These are phyloP conservation scores for Aphaenogaster floridana DNA, from an alignment of 1,140 invertebrate species.

Conservation along the genomic window DNA sequence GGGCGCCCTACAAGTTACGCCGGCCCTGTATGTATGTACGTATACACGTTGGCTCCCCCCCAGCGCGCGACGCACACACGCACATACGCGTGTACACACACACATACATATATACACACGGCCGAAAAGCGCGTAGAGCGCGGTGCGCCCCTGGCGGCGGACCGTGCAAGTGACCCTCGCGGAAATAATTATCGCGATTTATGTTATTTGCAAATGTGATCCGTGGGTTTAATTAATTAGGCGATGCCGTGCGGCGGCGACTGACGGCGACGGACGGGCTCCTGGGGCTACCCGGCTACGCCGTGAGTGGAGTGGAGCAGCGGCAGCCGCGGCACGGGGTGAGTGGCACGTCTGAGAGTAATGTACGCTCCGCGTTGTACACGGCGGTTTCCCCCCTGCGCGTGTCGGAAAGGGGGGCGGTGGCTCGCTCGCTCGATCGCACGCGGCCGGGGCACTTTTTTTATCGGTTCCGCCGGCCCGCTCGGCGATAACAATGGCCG, in stretches of 20 bases:
- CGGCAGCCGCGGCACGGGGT: conserved; percentile 71
- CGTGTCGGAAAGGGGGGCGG: conserved; percentile 80
- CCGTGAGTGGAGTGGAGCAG: conserved; percentile 65
- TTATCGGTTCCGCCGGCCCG: conserved; percentile 74
- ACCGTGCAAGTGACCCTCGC: conserved; percentile 77
- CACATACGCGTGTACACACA: neutral
- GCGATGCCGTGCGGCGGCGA: conserved; percentile 77
- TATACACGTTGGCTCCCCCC: no score
- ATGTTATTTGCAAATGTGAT: conserved; percentile 83
- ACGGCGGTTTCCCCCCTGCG: conserved; percentile 59
- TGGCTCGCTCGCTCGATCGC: conserved; percentile 75
- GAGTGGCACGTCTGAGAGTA: conserved; percentile 71
- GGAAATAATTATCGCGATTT: conserved; percentile 85
- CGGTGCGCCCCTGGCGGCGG: conserved; percentile 80
- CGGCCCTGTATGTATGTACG: no score
- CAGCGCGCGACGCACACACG: neutral
- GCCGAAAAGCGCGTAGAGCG: conserved; percentile 64
- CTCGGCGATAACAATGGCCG: conserved; percentile 80
- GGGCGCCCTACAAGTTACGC: no score
- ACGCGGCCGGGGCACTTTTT: conserved; percentile 76
- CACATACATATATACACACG: neutral
- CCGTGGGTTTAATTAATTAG: conserved; percentile 78
- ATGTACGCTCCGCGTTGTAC: conserved; percentile 23
- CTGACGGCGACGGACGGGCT: conserved; percentile 70
- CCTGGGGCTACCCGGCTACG: conserved; percentile 58